These are phyloP conservation scores for Abscondita cerata DNA, from an alignment of 2,888 invertebrate species.

Conservation along the genomic window DNA sequence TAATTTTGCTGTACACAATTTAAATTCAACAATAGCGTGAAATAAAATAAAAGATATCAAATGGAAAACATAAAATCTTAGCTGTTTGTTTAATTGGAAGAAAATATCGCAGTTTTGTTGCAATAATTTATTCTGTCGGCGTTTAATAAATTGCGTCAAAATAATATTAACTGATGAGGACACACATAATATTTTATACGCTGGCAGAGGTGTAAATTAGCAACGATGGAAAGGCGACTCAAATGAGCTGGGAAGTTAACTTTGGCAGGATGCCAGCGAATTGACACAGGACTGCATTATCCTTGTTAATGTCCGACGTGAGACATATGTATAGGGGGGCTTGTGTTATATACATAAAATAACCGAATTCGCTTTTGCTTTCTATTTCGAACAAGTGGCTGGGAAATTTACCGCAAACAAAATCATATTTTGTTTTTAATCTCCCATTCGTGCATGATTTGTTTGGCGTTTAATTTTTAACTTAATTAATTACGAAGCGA, in stretches of 20 bases:
- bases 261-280: conserved; percentile 35
- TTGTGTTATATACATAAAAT: conserved; percentile 12
- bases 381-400: background rate
- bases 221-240: conserved; percentile 17
- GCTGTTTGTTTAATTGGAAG: conserved; percentile 7
- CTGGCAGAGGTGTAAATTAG: conserved; percentile 29
- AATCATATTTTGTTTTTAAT: background rate
- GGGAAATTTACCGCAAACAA: too few species aligned
- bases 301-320: conserved; percentile 35
- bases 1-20: conserved; percentile 23
- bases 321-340: conserved; percentile 31
- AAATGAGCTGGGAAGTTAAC: conserved; percentile 29
- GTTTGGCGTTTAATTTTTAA: too few species aligned
- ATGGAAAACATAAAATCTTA: conserved; percentile 12
- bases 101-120: conserved; percentile 1
- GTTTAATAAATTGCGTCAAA: conserved; percentile 6
- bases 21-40: conserved; percentile 22
- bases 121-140: background rate
- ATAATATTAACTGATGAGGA: conserved; percentile 1
- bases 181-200: conserved; percentile 12
- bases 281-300: conserved; percentile 38
- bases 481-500: too few species aligned
- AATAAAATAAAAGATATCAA: conserved; percentile 17
- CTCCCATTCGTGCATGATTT: too few species aligned
- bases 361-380: conserved; percentile 1